Evolutionary conservation across 2,888 invertebrate species (phyloP).

Genomic region (Ormyrus pomaceus): DNA sequence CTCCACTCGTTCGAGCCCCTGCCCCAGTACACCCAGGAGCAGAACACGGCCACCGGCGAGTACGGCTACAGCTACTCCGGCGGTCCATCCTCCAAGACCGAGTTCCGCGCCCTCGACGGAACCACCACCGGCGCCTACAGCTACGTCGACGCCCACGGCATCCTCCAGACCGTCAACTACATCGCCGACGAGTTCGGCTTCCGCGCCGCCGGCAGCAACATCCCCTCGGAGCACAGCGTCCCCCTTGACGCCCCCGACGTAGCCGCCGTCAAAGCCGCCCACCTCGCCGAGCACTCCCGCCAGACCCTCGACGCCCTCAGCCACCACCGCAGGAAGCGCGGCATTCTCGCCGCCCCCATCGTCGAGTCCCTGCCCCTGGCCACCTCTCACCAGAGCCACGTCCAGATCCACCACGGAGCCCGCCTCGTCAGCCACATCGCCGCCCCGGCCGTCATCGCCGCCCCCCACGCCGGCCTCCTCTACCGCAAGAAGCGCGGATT

Average conservation of each 20-base stretch:
- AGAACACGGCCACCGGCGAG: slow-evolving; percentile 78
- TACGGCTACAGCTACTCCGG: slow-evolving; percentile 81
- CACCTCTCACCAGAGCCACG: slow-evolving; percentile 61
- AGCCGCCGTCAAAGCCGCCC: too few species aligned
- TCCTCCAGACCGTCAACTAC: slow-evolving; percentile 81
- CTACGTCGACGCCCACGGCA: slow-evolving; percentile 82
- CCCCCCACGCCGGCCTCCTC: neutral
- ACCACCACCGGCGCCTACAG: slow-evolving; percentile 82
- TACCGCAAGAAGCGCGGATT: slow-evolving; percentile 44
- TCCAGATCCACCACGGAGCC: slow-evolving; percentile 60
- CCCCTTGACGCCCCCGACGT: slow-evolving; percentile 48
- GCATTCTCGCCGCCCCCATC: neutral
- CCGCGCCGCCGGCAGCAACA: slow-evolving; percentile 72
- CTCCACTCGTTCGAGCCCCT: slow-evolving; percentile 6
- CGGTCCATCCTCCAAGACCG: slow-evolving; percentile 81
- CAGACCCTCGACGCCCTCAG: slow-evolving; percentile 1
- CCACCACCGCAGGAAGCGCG: slow-evolving; percentile 58
- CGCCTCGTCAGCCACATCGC: slow-evolving; percentile 8
- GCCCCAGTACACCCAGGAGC: slow-evolving; percentile 78
- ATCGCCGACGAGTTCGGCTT: slow-evolving; percentile 82
- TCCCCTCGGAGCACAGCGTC: slow-evolving; percentile 23
- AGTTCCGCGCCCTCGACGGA: slow-evolving; percentile 80
- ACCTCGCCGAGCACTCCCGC: too few species aligned
- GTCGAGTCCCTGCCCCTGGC: slow-evolving; percentile 54
- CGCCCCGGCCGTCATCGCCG: neutral